phyloP scores from a whole-genome alignment of 2,113 vertebrate species.

The Stegostoma tigrinum region DNA sequence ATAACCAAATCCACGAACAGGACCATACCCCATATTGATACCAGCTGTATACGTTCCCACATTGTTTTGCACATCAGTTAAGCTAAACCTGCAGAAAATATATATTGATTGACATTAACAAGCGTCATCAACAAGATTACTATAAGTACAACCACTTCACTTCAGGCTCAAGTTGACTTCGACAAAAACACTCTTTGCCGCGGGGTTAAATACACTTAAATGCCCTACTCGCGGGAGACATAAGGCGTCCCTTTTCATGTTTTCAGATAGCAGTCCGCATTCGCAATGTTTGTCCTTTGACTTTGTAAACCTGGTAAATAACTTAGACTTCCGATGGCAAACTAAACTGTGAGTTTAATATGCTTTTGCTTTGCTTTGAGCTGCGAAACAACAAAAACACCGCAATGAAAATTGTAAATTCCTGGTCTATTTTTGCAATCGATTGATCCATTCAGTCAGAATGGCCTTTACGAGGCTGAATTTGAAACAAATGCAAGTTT shows the following conservation, averaged over 20 bases:
- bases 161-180: not conserved
- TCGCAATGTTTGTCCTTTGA: not conserved
- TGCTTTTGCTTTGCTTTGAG: no score
- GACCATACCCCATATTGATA: not conserved
- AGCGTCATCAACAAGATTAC: not conserved
- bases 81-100: not conserved
- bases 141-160: not conserved
- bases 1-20: not conserved
- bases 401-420: not conserved
- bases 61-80: not conserved
- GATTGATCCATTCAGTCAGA: not conserved
- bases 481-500: not conserved
- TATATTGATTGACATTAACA: not conserved
- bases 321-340: not conserved
- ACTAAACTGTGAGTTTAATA: no score
- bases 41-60: not conserved
- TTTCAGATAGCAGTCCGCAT: not conserved
- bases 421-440: not conserved
- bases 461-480: not conserved
- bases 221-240: not conserved
- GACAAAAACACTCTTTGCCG: not conserved
- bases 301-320: not conserved
- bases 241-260: not conserved
- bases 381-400: not conserved
- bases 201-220: not conserved